These are phyloP conservation scores for Harpagifer antarcticus DNA, from an alignment of 2,797 vertebrate species.

Conservation along the genomic window DNA sequence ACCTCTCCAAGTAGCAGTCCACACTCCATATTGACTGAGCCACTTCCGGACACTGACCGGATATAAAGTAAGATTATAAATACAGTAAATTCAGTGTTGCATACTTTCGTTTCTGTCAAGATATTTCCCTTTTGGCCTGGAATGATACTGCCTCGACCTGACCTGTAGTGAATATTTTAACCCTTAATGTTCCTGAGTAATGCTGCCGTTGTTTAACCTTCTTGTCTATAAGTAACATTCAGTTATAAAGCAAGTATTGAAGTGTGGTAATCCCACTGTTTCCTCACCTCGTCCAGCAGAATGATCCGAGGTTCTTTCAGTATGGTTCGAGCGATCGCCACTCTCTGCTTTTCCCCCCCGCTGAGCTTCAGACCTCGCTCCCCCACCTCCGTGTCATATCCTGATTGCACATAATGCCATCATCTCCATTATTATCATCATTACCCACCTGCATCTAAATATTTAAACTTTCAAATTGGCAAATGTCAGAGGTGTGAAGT, in stretches of 20 bases:
- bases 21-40: no score
- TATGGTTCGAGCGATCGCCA: conserved; percentile 93
- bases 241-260: neutral
- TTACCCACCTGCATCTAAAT: neutral
- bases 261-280: accelerated
- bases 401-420: conserved; percentile 68
- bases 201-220: neutral
- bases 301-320: conserved; percentile 87
- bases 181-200: neutral
- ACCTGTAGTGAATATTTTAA: neutral
- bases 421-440: conserved; percentile 1
- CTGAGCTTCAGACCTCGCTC: conserved; percentile 93
- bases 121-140: neutral
- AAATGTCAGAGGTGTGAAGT: neutral
- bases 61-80: no score
- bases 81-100: no score
- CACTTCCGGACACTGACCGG: no score
- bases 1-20: no score
- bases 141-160: neutral
- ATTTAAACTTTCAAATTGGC: neutral
- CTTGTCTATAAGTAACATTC: neutral
- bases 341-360: conserved; percentile 93
- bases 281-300: conserved; percentile 77
- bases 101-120: neutral
- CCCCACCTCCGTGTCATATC: conserved; percentile 91